A percentile compares a stretch with the other conserved stretches of the same genome.
Conservation (phyloP, 1,140 invertebrate species). For the Bombus haemorrhoidalis region DNA sequence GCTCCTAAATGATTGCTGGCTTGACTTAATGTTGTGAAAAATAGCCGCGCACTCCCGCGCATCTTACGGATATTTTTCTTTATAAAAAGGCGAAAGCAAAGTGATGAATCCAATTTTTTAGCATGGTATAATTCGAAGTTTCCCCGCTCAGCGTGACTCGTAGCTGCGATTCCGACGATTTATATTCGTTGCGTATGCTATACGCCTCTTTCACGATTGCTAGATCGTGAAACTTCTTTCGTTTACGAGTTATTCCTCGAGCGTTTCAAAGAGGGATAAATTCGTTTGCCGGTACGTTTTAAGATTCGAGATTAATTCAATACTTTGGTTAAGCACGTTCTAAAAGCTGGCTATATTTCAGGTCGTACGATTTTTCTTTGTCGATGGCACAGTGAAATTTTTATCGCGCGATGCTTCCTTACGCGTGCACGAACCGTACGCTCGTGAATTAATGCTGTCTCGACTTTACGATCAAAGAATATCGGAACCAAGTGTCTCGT, state of each 20-base stretch:
- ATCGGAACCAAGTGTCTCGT: neutral
- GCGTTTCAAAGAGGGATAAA: neutral
- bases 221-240: neutral
- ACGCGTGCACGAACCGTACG: neutral
- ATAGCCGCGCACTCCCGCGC: constrained; percentile 19
- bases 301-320: neutral
- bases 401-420: neutral
- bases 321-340: neutral
- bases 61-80: constrained; percentile 42
- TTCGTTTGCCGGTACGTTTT: too few relatives aligned
- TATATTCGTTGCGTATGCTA: constrained; percentile 18
- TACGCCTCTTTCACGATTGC: too few relatives aligned
- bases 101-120: constrained; percentile 44
- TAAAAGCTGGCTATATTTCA: neutral
- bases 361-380: neutral
- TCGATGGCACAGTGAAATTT: neutral
- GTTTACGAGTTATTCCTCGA: neutral
- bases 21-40: constrained; percentile 56
- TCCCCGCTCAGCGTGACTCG: neutral
- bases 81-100: constrained; percentile 17
- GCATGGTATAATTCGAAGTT: constrained; percentile 37
- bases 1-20: constrained; percentile 46
- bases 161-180: constrained; percentile 9
- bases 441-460: neutral
- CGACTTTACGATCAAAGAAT: constrained; percentile 5